Conservation (phyloP, 2,113 vertebrate genomes). For the Notarius lentiginosus region DNA sequence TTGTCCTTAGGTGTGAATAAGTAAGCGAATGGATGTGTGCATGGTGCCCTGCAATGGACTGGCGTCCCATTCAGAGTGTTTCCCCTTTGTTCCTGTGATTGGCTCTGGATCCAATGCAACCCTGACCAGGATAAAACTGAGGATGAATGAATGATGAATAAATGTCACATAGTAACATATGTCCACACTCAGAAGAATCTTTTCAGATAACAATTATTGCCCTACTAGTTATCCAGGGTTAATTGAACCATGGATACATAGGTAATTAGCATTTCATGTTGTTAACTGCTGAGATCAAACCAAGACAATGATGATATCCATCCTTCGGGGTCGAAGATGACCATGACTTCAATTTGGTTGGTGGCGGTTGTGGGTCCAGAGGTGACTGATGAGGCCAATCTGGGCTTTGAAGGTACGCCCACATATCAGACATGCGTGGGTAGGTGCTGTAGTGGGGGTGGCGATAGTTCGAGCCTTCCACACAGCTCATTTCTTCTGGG, state of each 20-base stretch:
- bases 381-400: too few species aligned
- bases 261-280: background rate
- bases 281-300: background rate
- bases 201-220: background rate
- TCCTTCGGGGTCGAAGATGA: too few species aligned
- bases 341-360: too few species aligned
- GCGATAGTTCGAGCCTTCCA: too few species aligned
- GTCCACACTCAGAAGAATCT: background rate
- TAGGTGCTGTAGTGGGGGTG: too few species aligned
- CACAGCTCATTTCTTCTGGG: too few species aligned
- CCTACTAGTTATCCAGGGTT: background rate
- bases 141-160: background rate
- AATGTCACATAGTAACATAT: background rate
- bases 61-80: background rate
- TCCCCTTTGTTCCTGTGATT: background rate
- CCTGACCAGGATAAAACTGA: background rate
- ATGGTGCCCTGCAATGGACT: background rate
- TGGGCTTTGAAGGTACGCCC: too few species aligned
- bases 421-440: too few species aligned
- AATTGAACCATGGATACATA: background rate
- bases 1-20: background rate
- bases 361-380: too few species aligned
- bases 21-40: background rate
- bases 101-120: background rate
- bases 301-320: background rate